These are phyloP conservation scores for Muscidifurax raptorellus DNA, from an alignment of 1,140 invertebrate genomes.

Conservation along the genomic window DNA sequence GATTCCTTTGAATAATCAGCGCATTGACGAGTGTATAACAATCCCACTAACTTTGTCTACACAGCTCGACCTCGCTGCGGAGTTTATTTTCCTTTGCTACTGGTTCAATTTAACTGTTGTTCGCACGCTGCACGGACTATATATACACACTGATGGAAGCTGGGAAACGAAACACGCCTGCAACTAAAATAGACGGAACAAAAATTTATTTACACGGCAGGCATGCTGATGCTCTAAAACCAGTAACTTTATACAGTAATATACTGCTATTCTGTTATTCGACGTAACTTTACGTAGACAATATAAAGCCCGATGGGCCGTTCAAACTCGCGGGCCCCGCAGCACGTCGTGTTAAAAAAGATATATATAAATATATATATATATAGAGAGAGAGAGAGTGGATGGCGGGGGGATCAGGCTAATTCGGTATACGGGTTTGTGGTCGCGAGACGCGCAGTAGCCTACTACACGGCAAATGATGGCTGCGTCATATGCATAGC, in stretches of 20 bases:
- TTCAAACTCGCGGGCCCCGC: too few relatives aligned
- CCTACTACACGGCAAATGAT: too few relatives aligned
- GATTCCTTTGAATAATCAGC: not conserved
- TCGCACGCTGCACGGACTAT: not conserved
- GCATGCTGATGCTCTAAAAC: too few relatives aligned
- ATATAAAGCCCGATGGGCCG: too few relatives aligned
- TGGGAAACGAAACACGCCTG: too few relatives aligned
- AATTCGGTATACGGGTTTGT: conserved; percentile 35
- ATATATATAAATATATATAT: not conserved
- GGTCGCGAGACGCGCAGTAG: not conserved
- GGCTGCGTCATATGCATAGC: not conserved
- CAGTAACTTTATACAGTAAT: too few relatives aligned
- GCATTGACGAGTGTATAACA: not conserved
- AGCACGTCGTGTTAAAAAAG: too few relatives aligned
- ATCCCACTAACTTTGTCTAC: not conserved
- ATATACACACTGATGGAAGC: too few relatives aligned
- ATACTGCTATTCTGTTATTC: too few relatives aligned
- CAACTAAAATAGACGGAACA: too few relatives aligned
- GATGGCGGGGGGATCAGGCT: not conserved
- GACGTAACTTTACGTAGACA: too few relatives aligned
- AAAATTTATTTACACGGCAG: too few relatives aligned
- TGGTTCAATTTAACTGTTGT: not conserved
- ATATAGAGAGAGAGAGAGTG: not conserved
- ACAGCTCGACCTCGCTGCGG: not conserved
- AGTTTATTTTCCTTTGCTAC: not conserved